Evolutionary conservation across 2,797 vertebrate genomes (phyloP).

Genomic region (Hippopotamyrus pictus): DNA sequence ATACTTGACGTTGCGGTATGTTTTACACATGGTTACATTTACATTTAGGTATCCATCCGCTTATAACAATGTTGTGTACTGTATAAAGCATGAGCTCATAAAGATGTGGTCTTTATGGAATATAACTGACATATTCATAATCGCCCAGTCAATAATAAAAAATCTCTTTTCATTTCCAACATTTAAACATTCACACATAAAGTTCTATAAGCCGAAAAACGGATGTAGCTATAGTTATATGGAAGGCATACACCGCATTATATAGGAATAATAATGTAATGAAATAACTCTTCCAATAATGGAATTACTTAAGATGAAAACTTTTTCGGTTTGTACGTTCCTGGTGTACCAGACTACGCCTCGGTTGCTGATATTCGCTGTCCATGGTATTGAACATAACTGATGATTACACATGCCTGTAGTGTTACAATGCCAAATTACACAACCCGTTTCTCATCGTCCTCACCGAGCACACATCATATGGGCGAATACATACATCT

Average conservation of each 20-base stretch:
- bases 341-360: not conserved
- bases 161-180: not conserved
- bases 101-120: not conserved
- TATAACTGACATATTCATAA: not conserved
- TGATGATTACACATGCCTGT: not conserved
- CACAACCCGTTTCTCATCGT: not conserved
- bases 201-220: not conserved
- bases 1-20: not conserved
- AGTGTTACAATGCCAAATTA: not conserved
- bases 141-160: not conserved
- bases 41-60: not conserved
- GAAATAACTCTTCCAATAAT: not conserved
- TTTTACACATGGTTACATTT: not conserved
- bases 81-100: not conserved
- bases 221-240: not conserved
- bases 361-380: slow-evolving; percentile 43
- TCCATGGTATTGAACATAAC: slow-evolving; percentile 61
- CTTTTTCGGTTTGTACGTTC: not conserved
- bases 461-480: not conserved
- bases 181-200: not conserved
- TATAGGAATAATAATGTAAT: not conserved
- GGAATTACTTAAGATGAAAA: not conserved
- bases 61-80: not conserved
- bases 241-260: not conserved
- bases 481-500: not conserved